Evolutionary conservation across 2,888 invertebrate genomes (phyloP).

Genomic region (Bursaphelenchus okinawaensis): DNA sequence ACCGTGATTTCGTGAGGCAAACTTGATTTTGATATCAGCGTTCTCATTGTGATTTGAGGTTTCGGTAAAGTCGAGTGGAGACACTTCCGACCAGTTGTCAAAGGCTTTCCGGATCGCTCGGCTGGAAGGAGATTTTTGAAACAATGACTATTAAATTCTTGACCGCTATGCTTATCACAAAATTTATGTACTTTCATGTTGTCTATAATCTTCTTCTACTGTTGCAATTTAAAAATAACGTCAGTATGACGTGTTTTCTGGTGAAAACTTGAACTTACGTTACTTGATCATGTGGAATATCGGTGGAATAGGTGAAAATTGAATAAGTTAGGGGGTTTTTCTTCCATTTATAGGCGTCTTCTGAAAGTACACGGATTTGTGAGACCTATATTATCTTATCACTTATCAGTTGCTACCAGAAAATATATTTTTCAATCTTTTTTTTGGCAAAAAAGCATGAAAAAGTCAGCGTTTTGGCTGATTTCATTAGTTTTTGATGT

Average conservation of each 20-base stretch:
- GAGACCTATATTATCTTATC: too few relatives aligned
- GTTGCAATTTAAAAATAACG: not conserved
- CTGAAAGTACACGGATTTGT: too few relatives aligned
- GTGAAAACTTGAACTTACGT: slow-evolving; percentile 20
- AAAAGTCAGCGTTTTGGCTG: slow-evolving; percentile 6
- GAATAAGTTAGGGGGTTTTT: slow-evolving; percentile 51
- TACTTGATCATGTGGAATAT: slow-evolving; percentile 44
- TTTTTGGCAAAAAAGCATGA: slow-evolving; percentile 17
- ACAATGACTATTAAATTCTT: not conserved
- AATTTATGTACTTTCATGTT: not conserved
- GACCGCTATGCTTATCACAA: too few relatives aligned
- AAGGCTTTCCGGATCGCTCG: slow-evolving; percentile 53
- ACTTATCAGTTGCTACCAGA: not conserved
- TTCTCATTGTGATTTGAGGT: slow-evolving; percentile 34
- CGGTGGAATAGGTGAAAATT: slow-evolving; percentile 47
- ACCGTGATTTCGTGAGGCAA: slow-evolving; percentile 47
- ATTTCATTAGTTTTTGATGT: not conserved
- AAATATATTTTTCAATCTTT: slow-evolving; percentile 2
- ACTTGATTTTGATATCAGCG: slow-evolving; percentile 48
- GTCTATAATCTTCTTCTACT: not conserved
- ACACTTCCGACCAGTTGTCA: slow-evolving; percentile 43
- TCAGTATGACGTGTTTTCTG: not conserved
- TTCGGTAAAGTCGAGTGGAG: slow-evolving; percentile 47
- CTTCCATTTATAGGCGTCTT: slow-evolving; percentile 51
- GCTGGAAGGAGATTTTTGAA: slow-evolving; percentile 22